Percentiles rank a stretch among this genome's conserved stretches.
Evolutionary conservation across 2,113 vertebrate genomes (phyloP).

Genomic region (Origma solitaria): DNA sequence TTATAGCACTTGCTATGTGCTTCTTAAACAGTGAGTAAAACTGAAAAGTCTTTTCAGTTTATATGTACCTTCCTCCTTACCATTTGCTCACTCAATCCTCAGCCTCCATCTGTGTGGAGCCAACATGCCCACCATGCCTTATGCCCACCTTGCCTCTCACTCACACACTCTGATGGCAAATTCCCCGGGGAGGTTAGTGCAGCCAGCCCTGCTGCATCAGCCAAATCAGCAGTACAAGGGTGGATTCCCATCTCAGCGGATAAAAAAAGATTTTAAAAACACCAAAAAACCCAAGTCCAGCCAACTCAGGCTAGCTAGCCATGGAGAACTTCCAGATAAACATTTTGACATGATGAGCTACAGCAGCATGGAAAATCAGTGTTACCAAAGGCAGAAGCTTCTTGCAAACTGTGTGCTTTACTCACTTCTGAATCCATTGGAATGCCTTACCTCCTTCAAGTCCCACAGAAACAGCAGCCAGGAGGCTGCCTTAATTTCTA

Average conservation of each 20-base stretch:
- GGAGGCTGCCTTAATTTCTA: neutral
- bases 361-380: neutral
- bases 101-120: slow-evolving; percentile 46
- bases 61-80: slow-evolving; percentile 25
- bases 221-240: neutral
- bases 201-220: neutral
- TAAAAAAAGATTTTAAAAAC: neutral
- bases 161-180: neutral
- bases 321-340: neutral
- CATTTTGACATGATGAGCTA: neutral
- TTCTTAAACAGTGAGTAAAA: slow-evolving; percentile 24
- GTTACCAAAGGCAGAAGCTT: neutral
- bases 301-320: neutral
- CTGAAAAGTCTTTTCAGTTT: neutral
- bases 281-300: neutral
- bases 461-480: neutral
- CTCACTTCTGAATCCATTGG: neutral
- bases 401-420: neutral
- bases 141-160: slow-evolving; percentile 4
- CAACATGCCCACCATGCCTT: slow-evolving; percentile 40
- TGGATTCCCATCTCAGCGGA: neutral
- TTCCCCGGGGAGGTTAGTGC: neutral
- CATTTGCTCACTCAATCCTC: slow-evolving; percentile 52
- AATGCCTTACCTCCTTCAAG: neutral
- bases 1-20: neutral